A percentile compares a stretch with the other conserved stretches of the same genome.
Evolutionary conservation across 2,113 vertebrate species (phyloP).

Genomic region (Semicossyphus pulcher): DNA sequence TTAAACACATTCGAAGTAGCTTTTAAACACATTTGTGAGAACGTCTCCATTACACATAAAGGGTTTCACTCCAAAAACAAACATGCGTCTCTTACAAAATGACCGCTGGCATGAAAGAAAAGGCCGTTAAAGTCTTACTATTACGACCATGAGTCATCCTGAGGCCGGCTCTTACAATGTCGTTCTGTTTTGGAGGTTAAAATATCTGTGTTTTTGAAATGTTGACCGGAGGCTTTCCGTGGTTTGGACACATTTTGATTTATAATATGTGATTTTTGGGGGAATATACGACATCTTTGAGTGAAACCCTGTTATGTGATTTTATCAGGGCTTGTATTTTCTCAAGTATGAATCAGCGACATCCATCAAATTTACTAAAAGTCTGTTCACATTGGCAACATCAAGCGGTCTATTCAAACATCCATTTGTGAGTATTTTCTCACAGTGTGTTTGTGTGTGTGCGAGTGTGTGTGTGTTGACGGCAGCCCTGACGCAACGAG

Average conservation of each 20-base stretch:
- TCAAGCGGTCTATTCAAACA: not conserved
- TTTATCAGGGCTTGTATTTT: constrained; percentile 41
- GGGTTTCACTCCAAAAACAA: constrained; percentile 44
- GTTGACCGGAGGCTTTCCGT: constrained; percentile 55
- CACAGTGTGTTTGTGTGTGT: constrained; percentile 12
- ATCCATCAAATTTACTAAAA: constrained; percentile 52
- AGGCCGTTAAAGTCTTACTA: constrained; percentile 56
- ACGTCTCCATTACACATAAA: constrained; percentile 35
- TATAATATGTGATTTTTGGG: constrained; percentile 38
- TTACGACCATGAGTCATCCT: constrained; percentile 65
- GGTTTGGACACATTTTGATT: constrained; percentile 59
- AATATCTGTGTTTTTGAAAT: constrained; percentile 61
- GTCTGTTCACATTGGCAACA: constrained; percentile 67
- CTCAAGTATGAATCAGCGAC: constrained; percentile 29
- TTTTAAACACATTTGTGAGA: constrained; percentile 59
- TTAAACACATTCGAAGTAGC: constrained; percentile 48
- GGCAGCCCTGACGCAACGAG: constrained; percentile 33
- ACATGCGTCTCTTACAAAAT: constrained; percentile 49
- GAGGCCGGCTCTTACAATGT: constrained; percentile 48
- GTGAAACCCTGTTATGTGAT: constrained; percentile 42
- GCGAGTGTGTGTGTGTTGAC: not conserved
- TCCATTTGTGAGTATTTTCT: constrained; percentile 39
- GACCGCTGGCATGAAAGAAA: constrained; percentile 57
- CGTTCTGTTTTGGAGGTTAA: constrained; percentile 48
- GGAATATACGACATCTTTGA: constrained; percentile 14